A percentile compares a stretch with the other conserved stretches of the same genome.
Evolutionary conservation across 2,113 vertebrate species (phyloP).

Genomic region (Nyctibius bracteatus): DNA sequence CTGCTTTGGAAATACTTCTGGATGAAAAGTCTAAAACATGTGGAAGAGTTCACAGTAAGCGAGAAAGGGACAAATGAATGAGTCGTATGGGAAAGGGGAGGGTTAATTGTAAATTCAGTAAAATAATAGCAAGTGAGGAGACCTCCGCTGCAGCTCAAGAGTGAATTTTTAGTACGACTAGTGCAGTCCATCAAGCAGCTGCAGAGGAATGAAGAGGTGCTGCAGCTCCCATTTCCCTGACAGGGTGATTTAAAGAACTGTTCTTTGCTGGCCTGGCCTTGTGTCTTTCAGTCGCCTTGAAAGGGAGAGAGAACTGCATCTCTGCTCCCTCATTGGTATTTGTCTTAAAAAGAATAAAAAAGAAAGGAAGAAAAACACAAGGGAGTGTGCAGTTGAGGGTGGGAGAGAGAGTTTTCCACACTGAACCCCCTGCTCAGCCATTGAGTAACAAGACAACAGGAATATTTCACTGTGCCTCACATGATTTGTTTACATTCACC

Average conservation of each 20-base stretch:
- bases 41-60: not conserved
- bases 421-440: not conserved
- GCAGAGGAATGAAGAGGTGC: not conserved
- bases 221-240: slow-evolving; percentile 11
- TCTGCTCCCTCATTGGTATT: not conserved
- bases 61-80: not conserved
- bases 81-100: not conserved
- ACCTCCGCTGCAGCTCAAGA: not conserved
- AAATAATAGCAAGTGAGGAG: slow-evolving; percentile 6
- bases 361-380: not conserved
- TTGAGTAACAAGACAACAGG: not conserved
- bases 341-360: slow-evolving; percentile 20
- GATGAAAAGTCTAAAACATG: not conserved
- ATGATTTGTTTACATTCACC: not conserved
- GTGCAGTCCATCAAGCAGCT: slow-evolving; percentile 35
- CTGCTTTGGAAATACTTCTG: not conserved
- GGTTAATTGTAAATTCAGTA: not conserved
- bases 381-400: accelerated
- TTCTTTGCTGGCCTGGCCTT: slow-evolving; percentile 35
- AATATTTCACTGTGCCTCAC: not conserved
- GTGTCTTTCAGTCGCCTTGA: slow-evolving; percentile 19
- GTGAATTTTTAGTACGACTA: not conserved
- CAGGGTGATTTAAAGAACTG: slow-evolving; percentile 28
- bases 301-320: not conserved
- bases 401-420: not conserved